Conservation (phyloP, 2,888 invertebrate species). For the Chrysolina oricalcia region DNA sequence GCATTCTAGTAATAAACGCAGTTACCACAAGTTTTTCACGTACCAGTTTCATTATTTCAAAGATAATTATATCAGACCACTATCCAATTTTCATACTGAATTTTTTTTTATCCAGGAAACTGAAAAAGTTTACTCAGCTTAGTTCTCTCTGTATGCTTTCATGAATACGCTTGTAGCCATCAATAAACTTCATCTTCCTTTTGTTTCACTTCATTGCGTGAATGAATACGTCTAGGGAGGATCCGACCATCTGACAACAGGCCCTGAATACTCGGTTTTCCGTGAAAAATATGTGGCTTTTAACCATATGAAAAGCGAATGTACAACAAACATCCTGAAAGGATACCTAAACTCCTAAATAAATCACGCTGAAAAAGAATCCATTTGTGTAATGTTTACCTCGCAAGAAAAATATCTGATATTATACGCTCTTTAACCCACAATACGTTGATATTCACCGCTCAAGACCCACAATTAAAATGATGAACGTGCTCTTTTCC, state of each 20-base stretch:
- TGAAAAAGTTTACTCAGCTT: too few species aligned
- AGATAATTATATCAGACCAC: too few species aligned
- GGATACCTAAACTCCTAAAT: constrained; percentile 45
- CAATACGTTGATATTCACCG: constrained; percentile 51
- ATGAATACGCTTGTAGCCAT: too few species aligned
- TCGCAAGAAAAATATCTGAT: constrained; percentile 48
- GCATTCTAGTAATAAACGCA: too few species aligned
- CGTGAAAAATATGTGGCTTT: constrained; percentile 42
- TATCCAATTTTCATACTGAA: too few species aligned
- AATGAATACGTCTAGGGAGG: neutral
- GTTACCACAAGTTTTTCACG: too few species aligned
- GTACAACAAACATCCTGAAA: constrained; percentile 42
- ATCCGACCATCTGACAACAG: neutral
- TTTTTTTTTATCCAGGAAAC: too few species aligned
- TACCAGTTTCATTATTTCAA: too few species aligned
- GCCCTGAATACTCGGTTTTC: neutral
- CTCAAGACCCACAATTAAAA: constrained; percentile 57
- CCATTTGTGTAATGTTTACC: constrained; percentile 52
- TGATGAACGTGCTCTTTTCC: constrained; percentile 58
- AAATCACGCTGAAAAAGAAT: constrained; percentile 56
- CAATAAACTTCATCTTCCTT: too few species aligned
- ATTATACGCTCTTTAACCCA: constrained; percentile 53
- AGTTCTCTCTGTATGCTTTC: too few species aligned
- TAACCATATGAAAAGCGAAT: constrained; percentile 39
- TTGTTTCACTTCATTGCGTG: neutral